Evolutionary conservation across 2,888 invertebrate species (phyloP).

Genomic region (Eurytoma californica): DNA sequence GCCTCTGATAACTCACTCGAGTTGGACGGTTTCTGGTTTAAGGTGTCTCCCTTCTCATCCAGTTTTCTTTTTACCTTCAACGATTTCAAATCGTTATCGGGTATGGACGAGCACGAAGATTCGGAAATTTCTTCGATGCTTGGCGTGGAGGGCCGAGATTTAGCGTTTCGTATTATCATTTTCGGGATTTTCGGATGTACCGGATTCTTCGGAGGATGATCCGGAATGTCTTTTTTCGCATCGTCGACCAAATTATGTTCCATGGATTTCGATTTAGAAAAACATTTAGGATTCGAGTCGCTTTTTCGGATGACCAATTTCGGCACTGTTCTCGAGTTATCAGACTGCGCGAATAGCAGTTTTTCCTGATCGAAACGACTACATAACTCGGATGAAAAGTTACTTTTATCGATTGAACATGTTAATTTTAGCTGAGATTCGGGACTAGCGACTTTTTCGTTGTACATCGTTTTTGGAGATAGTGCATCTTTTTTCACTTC

Average conservation of each 20-base stretch:
- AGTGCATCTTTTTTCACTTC: not conserved
- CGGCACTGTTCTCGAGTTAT: constrained; percentile 60
- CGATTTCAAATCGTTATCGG: constrained; percentile 57
- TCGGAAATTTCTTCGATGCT: constrained; percentile 63
- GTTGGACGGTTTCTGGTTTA: constrained; percentile 16
- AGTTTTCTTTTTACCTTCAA: constrained; percentile 63
- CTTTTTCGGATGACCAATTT: constrained; percentile 67
- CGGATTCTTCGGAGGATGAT: constrained; percentile 36
- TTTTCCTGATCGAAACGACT: constrained; percentile 49
- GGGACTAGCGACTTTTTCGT: constrained; percentile 22
- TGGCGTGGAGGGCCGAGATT: constrained; percentile 70
- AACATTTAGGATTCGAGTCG: constrained; percentile 60
- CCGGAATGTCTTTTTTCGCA: constrained; percentile 30
- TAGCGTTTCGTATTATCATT: constrained; percentile 71
- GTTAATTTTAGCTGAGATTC: constrained; percentile 34
- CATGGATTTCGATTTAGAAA: constrained; percentile 56
- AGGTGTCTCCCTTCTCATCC: constrained; percentile 58
- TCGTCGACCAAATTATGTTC: constrained; percentile 37
- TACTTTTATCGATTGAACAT: constrained; percentile 49
- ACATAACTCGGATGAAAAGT: constrained; percentile 49
- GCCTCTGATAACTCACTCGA: constrained; percentile 43
- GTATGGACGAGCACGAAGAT: constrained; percentile 49
- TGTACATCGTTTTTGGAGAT: not conserved
- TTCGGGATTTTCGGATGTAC: constrained; percentile 71
- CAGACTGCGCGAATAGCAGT: constrained; percentile 11